These are phyloP conservation scores for Ellobius talpinus DNA, from an alignment of 2,113 vertebrate genomes.

Conservation along the genomic window DNA sequence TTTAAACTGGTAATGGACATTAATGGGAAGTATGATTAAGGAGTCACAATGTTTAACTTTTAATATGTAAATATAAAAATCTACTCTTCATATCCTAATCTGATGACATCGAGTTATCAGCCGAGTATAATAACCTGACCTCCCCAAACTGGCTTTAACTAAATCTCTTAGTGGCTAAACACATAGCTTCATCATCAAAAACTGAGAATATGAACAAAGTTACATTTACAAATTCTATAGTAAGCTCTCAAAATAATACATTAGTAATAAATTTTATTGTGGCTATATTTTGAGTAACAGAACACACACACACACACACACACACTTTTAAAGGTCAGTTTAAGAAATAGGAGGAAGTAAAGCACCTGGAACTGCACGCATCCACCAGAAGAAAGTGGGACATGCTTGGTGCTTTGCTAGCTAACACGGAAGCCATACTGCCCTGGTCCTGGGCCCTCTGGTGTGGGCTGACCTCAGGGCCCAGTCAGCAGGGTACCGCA, in stretches of 20 bases:
- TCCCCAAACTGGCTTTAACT: conserved; percentile 55
- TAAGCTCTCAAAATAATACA: conserved; percentile 28
- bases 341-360: conserved; percentile 10
- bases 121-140: not conserved
- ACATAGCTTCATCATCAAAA: conserved; percentile 19
- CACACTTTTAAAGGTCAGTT: not conserved
- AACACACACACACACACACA: not conserved
- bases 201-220: not conserved
- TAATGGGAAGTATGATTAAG: conserved; percentile 49
- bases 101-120: conserved; percentile 40
- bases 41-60: conserved; percentile 54
- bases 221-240: not conserved
- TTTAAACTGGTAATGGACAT: conserved; percentile 40
- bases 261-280: conserved; percentile 17
- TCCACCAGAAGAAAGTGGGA: not conserved
- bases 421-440: not conserved
- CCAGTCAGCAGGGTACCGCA: conserved; percentile 19
- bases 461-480: not conserved
- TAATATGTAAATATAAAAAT: conserved; percentile 60
- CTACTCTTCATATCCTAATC: not conserved
- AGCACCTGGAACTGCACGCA: not conserved
- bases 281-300: conserved; percentile 20
- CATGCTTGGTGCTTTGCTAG: not conserved
- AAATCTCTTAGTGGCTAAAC: conserved; percentile 36
- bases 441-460: not conserved